These are phyloP conservation scores for Gorsachius goisagi DNA, from an alignment of 2,113 vertebrate genomes.

Conservation along the genomic window DNA sequence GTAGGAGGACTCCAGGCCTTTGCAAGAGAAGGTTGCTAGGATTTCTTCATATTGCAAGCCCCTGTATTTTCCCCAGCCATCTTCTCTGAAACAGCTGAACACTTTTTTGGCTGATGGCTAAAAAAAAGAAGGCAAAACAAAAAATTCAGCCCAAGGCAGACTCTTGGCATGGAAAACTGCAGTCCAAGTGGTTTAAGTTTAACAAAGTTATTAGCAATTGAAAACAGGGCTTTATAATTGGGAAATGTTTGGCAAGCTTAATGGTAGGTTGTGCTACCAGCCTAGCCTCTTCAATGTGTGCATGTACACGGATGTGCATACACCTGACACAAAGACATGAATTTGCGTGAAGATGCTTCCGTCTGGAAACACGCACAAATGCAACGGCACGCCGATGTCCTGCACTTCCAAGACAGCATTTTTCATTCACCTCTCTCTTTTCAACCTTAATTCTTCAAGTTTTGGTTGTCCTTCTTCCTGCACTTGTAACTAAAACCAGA, in stretches of 20 bases:
- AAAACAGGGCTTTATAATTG: slow-evolving; percentile 60
- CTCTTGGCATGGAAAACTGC: slow-evolving; percentile 37
- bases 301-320: background rate
- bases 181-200: slow-evolving; percentile 58
- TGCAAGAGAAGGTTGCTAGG: background rate
- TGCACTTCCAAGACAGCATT: background rate
- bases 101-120: background rate
- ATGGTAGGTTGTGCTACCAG: slow-evolving; percentile 48
- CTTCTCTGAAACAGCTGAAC: background rate
- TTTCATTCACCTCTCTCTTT: background rate
- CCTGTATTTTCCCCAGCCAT: background rate
- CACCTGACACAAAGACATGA: background rate
- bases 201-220: slow-evolving; percentile 58
- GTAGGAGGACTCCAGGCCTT: background rate
- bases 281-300: slow-evolving; percentile 6
- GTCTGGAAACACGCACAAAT: background rate
- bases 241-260: slow-evolving; percentile 48
- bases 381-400: background rate
- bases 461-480: background rate
- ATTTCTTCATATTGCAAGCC: background rate
- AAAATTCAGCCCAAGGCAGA: slow-evolving; percentile 41
- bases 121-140: background rate
- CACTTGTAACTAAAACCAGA: background rate
- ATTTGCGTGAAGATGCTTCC: background rate
- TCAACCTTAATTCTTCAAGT: background rate